A percentile compares a stretch with the other conserved stretches of the same genome.
Conservation (phyloP, 2,113 vertebrate genomes). For the Hippopotamus amphibius region DNA sequence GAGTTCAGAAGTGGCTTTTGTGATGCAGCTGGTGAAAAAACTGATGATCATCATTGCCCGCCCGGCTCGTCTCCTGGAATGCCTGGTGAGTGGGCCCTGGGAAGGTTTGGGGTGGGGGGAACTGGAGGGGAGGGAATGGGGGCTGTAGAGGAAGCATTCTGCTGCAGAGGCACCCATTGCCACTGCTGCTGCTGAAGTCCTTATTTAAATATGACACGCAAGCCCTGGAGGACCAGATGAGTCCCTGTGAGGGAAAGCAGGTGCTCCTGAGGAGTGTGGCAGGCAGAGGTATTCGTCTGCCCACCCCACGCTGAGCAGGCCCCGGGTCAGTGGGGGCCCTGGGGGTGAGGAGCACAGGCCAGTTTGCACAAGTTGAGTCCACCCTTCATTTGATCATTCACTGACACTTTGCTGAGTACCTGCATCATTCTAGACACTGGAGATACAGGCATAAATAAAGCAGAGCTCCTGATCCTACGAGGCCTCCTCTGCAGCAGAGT, state of each 20-base stretch:
- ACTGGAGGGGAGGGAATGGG: not conserved
- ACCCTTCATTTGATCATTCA: not conserved
- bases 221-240: not conserved
- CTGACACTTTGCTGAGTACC: not conserved
- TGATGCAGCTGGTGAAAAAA: conserved; percentile 95
- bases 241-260: not conserved
- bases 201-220: not conserved
- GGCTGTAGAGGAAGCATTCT: not conserved
- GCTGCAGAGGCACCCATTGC: not conserved
- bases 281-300: not conserved
- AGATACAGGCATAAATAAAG: not conserved
- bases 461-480: not conserved
- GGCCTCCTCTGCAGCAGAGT: not conserved
- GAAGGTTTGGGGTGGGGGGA: not conserved
- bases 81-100: conserved; percentile 91
- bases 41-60: conserved; percentile 98
- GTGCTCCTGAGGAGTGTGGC: not conserved
- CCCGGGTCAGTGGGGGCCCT: not conserved
- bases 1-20: conserved; percentile 96
- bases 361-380: not conserved
- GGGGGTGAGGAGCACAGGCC: conserved; percentile 16
- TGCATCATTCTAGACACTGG: not conserved
- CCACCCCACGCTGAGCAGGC: not conserved
- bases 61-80: conserved; percentile 96
- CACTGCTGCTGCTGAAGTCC: conserved; percentile 23